Evolutionary conservation across 2,888 invertebrate species (phyloP), one percentile per base, ranked within the genome.

Genomic region (Macrosoma leucophasiata): DNA sequence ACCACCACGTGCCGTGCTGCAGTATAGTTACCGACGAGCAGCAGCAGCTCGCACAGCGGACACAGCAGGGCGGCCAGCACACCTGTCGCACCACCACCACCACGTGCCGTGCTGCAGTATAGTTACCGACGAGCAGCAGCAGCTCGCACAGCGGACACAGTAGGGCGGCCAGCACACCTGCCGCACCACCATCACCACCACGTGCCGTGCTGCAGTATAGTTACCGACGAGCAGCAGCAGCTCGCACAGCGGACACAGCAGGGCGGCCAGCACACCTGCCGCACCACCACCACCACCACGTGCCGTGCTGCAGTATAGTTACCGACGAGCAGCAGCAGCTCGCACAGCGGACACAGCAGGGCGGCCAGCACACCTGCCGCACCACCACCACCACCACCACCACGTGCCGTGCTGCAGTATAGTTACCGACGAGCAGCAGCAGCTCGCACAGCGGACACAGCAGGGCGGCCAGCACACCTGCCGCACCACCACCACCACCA

Each of bases 201-300:
- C n/a, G n/a, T n/a, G n/a, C n/a, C n/a, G n/a, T n/a, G n/a, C n/a
- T 10, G 22, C 12, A 15, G 3, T 8, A 3, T n/a, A 55, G 67
- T 85, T 64, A 94, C 95, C 92, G 50, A 93, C 84, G 42, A 93
- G 81, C 54, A 95, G 86, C 27, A 90, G 61, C 30, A 93, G 73
- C 8, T 95, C 88, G 34, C 91, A 86, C 7, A 94, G 41, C n/a
- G 96, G 96, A 67, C 95, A 96, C 21, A 94, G 58, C 27, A 94
- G 48, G 15, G 90, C 78, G 11, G 93, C 91, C 23, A 94, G 88
- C 29, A 91, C 58, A 22, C 95, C 55, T 4, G 95, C 94, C 2
- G 87, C 86, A 94, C 51, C 2, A 95, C 95, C 71, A 97, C 97
- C 36, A 95, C 47, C 43, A 90, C 78, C 2, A 96, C 97, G 61